Evolutionary conservation across 2,888 invertebrate genomes (phyloP).

Genomic region (Achlya flavicornis): DNA sequence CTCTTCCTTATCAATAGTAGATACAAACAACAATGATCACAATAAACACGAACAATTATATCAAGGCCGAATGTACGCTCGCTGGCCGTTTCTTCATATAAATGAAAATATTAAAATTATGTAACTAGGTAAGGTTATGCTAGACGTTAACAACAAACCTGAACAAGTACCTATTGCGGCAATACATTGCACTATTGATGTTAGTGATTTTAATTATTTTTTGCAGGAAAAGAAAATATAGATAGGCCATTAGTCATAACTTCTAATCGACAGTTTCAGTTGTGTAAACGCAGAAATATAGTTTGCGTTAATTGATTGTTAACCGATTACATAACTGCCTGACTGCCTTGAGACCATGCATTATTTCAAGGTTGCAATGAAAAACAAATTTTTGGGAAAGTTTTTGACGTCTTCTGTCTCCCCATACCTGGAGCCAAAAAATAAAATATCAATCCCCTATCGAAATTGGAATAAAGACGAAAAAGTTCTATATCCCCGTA

Average conservation of each 20-base stretch:
- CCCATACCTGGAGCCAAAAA: too few relatives aligned
- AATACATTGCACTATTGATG: too few relatives aligned
- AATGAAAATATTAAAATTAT: not conserved
- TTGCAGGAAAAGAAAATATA: not conserved
- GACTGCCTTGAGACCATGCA: not conserved
- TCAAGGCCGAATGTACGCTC: not conserved
- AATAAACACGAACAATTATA: not conserved
- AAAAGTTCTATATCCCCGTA: too few relatives aligned
- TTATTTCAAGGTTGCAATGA: not conserved
- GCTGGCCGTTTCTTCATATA: not conserved
- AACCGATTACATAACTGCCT: too few relatives aligned
- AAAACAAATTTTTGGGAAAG: not conserved
- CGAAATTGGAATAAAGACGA: too few relatives aligned
- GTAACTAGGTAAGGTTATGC: not conserved
- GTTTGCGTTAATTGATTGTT: not conserved
- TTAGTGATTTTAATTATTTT: not conserved
- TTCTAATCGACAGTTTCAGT: not conserved
- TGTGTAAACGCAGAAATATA: not conserved
- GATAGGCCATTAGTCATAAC: not conserved
- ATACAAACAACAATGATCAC: not conserved
- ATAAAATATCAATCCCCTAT: too few relatives aligned
- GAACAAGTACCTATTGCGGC: not conserved
- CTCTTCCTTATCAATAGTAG: not conserved
- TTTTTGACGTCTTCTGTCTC: too few relatives aligned
- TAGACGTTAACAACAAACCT: not conserved